phyloP scores from a whole-genome alignment of 2,797 vertebrate species.

The Sebastes iracundus region DNA sequence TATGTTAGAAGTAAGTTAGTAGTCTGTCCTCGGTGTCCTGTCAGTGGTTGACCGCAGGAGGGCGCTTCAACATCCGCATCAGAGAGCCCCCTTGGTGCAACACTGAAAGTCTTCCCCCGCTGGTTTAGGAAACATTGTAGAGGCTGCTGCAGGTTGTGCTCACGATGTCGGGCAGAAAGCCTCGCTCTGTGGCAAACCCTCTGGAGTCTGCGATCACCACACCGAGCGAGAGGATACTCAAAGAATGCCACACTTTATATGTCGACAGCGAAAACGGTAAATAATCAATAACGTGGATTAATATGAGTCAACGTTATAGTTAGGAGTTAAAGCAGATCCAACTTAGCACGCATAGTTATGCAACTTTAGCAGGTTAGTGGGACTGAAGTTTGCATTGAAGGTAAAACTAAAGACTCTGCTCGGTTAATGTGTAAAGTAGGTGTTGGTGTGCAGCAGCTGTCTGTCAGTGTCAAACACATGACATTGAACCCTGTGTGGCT shows the following conservation, averaged over 20 bases:
- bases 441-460: conserved; percentile 38
- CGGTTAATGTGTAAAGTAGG: background rate
- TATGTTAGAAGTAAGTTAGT: no score
- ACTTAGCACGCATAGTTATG: background rate
- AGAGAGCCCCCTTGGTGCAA: conserved; percentile 58
- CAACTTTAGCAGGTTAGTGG: conserved; percentile 1
- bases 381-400: background rate
- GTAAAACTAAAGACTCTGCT: background rate
- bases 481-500: conserved; percentile 20
- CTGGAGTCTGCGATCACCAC: conserved; percentile 82
- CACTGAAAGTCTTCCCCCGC: conserved; percentile 74
- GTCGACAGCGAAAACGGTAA: conserved; percentile 86
- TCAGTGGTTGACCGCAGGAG: background rate
- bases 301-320: background rate
- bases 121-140: background rate
- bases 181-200: conserved; percentile 81
- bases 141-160: background rate
- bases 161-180: conserved; percentile 83
- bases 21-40: no score
- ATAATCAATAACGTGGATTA: background rate
- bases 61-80: conserved; percentile 41
- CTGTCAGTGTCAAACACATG: conserved; percentile 43
- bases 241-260: conserved; percentile 84
- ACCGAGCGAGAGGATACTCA: conserved; percentile 83
- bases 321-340: background rate